Base-by-base conservation (phyloP, 2,113 vertebrate species). In the Coreoperca whiteheadi region DNA sequence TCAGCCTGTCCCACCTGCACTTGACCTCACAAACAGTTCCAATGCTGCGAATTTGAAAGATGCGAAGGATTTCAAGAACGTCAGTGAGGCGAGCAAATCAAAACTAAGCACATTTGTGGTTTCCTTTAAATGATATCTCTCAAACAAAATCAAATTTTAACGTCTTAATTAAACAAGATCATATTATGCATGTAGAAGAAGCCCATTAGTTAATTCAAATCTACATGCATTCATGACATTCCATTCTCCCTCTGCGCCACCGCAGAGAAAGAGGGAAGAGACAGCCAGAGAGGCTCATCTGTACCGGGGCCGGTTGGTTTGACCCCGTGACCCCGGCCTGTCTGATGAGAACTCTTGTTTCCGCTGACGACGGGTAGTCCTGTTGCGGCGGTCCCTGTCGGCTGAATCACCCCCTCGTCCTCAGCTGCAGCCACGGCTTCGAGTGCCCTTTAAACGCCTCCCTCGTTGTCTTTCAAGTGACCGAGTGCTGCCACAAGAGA, bases 291-390 rank as follows among this genome's bases (percentile, higher is more conserved):
- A 30, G 57, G 23, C 63, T 73, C 61, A 25, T 76, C 56, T 61
- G 64, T 57, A 28, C 30, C 28, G 7, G 21, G 51, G 69, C 25
- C 4, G 18, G 46, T 46, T 14, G 63, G n/a, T 82, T 83, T 86
- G 77, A 89, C 86, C 60, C 56, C 14, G 4, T 64, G 85, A 85
- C 89, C 70, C 63, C 14, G 14, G 57, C 63, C 83, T 21, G 28
- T 65, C 77, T 54, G 77, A 83, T 70, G 81, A 75, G 65, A 85
- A 68, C 79, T 30, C 90, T 88, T 10, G 74, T 85, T 83, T 81
- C 60, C 46, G 50, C 51, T 53, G 61, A 64, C 53, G 56, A 39
- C 41, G n/a, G 63, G 41, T 61, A 12, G 77, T 72, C 77, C 72
- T 51, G 74, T 37, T 64, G 77, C 72, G 28, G 28, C 21, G 30